Percentiles rank a stretch among this genome's conserved stretches.
Evolutionary conservation across 2,888 invertebrate genomes (phyloP).

Genomic region (Sminthurides aquaticus): DNA sequence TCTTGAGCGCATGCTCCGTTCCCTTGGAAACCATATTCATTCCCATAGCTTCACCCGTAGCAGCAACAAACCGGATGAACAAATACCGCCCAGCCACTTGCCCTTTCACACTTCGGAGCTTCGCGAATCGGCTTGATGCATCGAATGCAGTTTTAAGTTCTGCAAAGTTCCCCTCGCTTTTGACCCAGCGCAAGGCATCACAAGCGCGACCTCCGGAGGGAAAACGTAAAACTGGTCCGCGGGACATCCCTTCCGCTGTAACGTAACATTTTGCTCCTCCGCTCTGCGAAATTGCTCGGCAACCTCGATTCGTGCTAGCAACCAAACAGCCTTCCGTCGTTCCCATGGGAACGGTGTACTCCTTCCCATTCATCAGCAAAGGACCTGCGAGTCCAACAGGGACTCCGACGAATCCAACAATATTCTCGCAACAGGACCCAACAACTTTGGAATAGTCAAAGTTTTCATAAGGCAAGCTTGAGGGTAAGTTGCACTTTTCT

Average conservation of each 20-base stretch:
- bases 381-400: constrained; percentile 96
- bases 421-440: constrained; percentile 85
- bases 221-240: constrained; percentile 89
- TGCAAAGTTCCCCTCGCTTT: constrained; percentile 62
- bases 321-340: constrained; percentile 98
- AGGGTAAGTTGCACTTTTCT: too few relatives aligned
- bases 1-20: constrained; percentile 75
- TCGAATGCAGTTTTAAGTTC: constrained; percentile 77
- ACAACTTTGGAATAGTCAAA: constrained; percentile 76
- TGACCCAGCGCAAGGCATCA: constrained; percentile 62
- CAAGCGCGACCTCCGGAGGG: constrained; percentile 68
- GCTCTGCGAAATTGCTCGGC: constrained; percentile 73
- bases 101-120: constrained; percentile 70
- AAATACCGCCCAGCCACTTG: constrained; percentile 79
- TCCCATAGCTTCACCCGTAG: constrained; percentile 99
- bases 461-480: constrained; percentile 68
- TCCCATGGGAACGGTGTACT: constrained; percentile 89
- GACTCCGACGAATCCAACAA: constrained; percentile 90
- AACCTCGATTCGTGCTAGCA: constrained; percentile 94
- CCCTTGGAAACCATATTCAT: constrained; percentile 64
- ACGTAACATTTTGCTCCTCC: constrained; percentile 76
- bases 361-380: constrained; percentile 68
- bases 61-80: constrained; percentile 85
- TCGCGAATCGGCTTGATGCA: constrained; percentile 82
- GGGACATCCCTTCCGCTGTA: constrained; percentile 90